Percentiles rank a stretch among this genome's conserved stretches.
These are phyloP conservation scores for Myotis planiceps DNA, from an alignment of 2,797 vertebrate species.

Conservation along the genomic window DNA sequence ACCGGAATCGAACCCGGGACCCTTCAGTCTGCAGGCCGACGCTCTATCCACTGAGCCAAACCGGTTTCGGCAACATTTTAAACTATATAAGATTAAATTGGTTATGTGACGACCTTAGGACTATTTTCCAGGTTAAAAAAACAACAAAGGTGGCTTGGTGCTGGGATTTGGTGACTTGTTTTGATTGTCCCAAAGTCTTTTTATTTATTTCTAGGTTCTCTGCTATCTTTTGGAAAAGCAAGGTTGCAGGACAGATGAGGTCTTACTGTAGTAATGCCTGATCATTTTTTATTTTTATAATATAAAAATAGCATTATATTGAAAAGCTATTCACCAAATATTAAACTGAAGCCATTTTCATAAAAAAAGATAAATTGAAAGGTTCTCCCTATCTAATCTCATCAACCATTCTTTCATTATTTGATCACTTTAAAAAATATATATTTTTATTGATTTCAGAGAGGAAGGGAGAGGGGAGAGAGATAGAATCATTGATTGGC, in stretches of 20 bases:
- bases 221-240: slow-evolving; percentile 4
- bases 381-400: not conserved
- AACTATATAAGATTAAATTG: not conserved
- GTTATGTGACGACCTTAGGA: not conserved
- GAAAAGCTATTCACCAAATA: not conserved
- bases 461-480: no score
- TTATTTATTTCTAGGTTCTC: slow-evolving; percentile 12
- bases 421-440: not conserved
- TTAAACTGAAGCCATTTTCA: not conserved
- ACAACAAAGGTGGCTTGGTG: not conserved
- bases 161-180: not conserved
- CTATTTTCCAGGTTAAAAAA: slow-evolving; percentile 25
- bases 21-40: no score
- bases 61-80: no score
- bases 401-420: not conserved
- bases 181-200: not conserved
- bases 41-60: no score
- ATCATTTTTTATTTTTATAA: not conserved
- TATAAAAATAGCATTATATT: not conserved
- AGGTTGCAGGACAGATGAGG: not conserved
- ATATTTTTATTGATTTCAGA: no score
- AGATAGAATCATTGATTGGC: no score
- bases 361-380: not conserved
- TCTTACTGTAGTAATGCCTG: not conserved
- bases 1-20: no score